Base-by-base conservation (phyloP, 2,113 vertebrate species). In the Dinomys branickii region DNA sequence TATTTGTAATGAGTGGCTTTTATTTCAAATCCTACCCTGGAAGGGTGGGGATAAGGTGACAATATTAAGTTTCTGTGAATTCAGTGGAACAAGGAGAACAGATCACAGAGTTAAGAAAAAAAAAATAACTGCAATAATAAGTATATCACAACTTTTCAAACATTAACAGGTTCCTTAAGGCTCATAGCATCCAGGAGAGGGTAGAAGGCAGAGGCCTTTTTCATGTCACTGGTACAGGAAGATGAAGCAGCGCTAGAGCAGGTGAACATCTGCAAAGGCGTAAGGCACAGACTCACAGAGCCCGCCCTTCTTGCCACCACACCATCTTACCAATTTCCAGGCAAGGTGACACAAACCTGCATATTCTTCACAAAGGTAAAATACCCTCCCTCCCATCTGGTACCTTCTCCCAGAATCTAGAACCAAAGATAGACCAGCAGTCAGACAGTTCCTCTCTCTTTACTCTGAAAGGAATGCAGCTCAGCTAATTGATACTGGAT, bases 61-160 rank as follows among this genome's bases (percentile, higher is more conserved):
- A 88, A 47, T 86, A 92, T 97, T 94, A 96, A 92, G 96, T 95
- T 95, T 95, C 97, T 88, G 77, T 94, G 82, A 95, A 73, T 88
- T 90, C 77, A 90, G 3, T 81, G 85, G 75, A 90, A 96, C 87
- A 91, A 82, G 59, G 63, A 71, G 33, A 92, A 92, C 30, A 90
- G 52, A 84, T 69, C 47, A 26, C 4, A 85, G 44, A 71, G 20
- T 63, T 87, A 10, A 63, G 75, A 78, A 67, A 35, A 26, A 38
- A 54, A 38, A 75, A 30, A 2, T 30, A 50, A 94, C 58, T 38
- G 87, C 4, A 67, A 35, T 84, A 95, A 91, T 58, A 88, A 78
- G 94, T 96, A 81, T n/a, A 85, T 67, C 56, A 71, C 41, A 94
- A 50, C 44, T 96, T 95, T 95, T 95, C 44, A 92, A 95, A 75